phyloP scores from a whole-genome alignment of 2,113 vertebrate genomes.

The Callipepla squamata region DNA sequence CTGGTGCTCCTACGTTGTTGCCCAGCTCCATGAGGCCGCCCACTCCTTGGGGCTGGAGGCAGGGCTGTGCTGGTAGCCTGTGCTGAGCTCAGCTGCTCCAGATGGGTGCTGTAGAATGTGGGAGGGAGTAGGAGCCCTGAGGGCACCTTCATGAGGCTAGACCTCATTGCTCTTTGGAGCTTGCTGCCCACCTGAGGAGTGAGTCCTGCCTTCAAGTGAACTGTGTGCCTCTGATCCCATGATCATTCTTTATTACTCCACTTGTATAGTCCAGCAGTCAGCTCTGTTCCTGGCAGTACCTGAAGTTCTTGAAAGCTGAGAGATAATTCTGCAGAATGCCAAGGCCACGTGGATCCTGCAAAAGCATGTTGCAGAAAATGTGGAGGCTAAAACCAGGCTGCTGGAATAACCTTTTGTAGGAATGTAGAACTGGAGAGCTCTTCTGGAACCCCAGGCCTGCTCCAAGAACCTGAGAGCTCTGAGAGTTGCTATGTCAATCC shows the following conservation, averaged over 20 bases:
- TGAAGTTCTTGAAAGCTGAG: neutral
- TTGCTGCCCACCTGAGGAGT: neutral
- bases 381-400: neutral
- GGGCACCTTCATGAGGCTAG: neutral
- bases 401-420: neutral
- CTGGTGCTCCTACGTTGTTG: neutral
- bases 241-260: accelerated
- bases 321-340: neutral
- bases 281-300: neutral
- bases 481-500: neutral
- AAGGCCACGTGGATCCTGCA: neutral
- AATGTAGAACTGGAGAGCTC: neutral
- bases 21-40: neutral
- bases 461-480: neutral
- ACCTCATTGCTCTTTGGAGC: accelerated
- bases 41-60: neutral
- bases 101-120: neutral
- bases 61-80: neutral
- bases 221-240: accelerated
- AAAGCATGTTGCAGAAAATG: neutral
- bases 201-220: neutral
- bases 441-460: neutral
- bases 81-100: neutral
- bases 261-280: neutral
- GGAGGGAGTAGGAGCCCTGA: neutral